Conservation (phyloP, 2,888 invertebrate species). For the Allophyes oxyacanthae region DNA sequence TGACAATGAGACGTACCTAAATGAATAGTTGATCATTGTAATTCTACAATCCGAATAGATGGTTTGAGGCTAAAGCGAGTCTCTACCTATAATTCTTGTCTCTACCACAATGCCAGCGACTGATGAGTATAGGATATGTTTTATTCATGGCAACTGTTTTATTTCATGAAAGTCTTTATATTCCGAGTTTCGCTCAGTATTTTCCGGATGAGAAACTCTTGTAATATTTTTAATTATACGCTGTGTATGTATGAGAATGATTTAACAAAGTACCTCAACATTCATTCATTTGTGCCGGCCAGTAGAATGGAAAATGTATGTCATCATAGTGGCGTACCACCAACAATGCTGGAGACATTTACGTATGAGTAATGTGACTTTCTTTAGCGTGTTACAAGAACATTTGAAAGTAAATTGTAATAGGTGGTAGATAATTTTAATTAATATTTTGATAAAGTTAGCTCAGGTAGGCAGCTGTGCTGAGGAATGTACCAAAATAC, state of each 20-base stretch:
- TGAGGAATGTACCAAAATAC: slow-evolving; percentile 1
- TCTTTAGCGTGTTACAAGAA: slow-evolving; percentile 51
- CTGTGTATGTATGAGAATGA: slow-evolving; percentile 40
- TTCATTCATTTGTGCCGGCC: slow-evolving; percentile 49
- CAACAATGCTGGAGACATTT: slow-evolving; percentile 35
- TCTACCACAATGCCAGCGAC: slow-evolving; percentile 14
- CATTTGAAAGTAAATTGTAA: slow-evolving; percentile 37
- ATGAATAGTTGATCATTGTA: slow-evolving; percentile 47
- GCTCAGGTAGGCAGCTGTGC: neutral
- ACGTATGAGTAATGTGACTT: slow-evolving; percentile 48
- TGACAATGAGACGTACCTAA: slow-evolving; percentile 58
- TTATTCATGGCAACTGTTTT: slow-evolving; percentile 49
- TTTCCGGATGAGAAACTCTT: slow-evolving; percentile 57
- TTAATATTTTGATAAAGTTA: slow-evolving; percentile 14
- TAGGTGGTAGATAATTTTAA: slow-evolving; percentile 6
- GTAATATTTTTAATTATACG: slow-evolving; percentile 56
- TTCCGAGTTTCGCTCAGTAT: slow-evolving; percentile 51
- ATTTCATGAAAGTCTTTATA: slow-evolving; percentile 50
- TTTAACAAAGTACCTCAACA: slow-evolving; percentile 42
- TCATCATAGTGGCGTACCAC: slow-evolving; percentile 36
- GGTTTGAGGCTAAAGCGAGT: slow-evolving; percentile 5
- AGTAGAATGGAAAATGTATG: slow-evolving; percentile 62
- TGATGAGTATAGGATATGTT: slow-evolving; percentile 33
- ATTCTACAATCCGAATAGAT: slow-evolving; percentile 12
- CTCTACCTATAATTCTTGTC: neutral